Base-by-base conservation (phyloP, 2,113 vertebrate species). In the Romanogobio albipinnatus region DNA sequence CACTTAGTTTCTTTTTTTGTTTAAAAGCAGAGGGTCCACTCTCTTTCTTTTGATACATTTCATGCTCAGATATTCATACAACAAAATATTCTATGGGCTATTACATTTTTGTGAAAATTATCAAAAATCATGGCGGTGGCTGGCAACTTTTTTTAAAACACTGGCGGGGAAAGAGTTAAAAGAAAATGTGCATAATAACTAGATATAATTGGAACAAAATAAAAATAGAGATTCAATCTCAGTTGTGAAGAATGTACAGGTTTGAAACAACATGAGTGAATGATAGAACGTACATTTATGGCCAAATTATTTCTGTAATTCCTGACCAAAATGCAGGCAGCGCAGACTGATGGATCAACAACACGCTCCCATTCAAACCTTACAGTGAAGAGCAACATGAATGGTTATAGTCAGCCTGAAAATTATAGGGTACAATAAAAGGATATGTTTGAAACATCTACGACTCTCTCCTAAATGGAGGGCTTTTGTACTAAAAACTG, bases 341-440 rank as follows among this genome's bases (percentile, higher is more conserved):
- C n/a, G 10, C 22, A 26, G 39, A 29, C n/a, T 17, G 39, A 47
- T 47, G 36, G 4, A 39, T 70, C 19, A 43, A 79, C 56, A 79
- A 62, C 39, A 24, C 3, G 2, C 43, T 47, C 43, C 47, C 14
- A 11, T 62, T 64, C 70, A 19, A 70, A 5, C 43, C 11, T 74
- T 47, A 43, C 70, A 74, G 43, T 43, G n/a, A 43, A 13, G 11
- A 45, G 58, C 22, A 45, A 17, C 19, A 26, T 62, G 39, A 62
- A 79, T 62, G 39, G 76, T 39, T 61, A 24, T 79, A 62, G 39
- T 62, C 58, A 62, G 58, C n/a, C 58, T 11, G 58, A 62, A 79
- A 64, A 79, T 79, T 58, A 79, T 24, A 61, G 76, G 56, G 56
- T 62, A 45, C 76, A 62, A 79, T 79, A 62, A 79, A 79, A 61